Evolutionary conservation across 2,797 vertebrate species (phyloP).

Genomic region (Ptychadena robeensis): DNA sequence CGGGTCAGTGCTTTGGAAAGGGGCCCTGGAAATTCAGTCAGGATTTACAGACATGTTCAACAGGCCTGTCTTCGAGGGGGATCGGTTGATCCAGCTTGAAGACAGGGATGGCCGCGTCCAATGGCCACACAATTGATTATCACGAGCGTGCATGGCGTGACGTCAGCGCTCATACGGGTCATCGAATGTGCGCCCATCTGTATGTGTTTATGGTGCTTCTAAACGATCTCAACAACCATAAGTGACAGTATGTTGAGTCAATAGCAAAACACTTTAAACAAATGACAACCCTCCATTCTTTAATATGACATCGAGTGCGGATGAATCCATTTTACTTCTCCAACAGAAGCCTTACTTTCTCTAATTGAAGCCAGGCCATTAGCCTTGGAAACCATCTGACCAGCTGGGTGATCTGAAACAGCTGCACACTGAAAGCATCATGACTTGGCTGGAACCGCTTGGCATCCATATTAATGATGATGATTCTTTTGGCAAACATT

Average conservation of each 20-base stretch:
- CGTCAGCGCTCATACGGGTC: no score
- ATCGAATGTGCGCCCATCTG: no score
- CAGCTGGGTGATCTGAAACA: conserved; percentile 39
- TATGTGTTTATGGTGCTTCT: background rate
- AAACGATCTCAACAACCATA: background rate
- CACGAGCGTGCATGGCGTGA: no score
- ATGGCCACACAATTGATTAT: no score
- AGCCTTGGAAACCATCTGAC: conserved; percentile 18
- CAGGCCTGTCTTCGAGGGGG: no score
- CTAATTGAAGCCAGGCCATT: conserved; percentile 1
- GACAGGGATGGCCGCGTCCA: no score
- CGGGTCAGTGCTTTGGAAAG: no score
- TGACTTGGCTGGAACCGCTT: conserved; percentile 25
- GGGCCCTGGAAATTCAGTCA: no score
- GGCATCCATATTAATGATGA: conserved; percentile 51
- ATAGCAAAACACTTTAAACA: background rate
- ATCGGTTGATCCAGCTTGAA: no score
- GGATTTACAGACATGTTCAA: no score
- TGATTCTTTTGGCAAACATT: conserved; percentile 39
- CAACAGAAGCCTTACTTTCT: background rate
- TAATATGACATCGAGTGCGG: background rate
- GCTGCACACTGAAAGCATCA: conserved; percentile 24
- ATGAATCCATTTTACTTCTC: background rate
- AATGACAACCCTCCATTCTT: background rate
- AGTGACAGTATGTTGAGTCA: background rate